These are phyloP conservation scores for Euleptes europaea DNA, from an alignment of 2,113 vertebrate genomes.

Conservation along the genomic window DNA sequence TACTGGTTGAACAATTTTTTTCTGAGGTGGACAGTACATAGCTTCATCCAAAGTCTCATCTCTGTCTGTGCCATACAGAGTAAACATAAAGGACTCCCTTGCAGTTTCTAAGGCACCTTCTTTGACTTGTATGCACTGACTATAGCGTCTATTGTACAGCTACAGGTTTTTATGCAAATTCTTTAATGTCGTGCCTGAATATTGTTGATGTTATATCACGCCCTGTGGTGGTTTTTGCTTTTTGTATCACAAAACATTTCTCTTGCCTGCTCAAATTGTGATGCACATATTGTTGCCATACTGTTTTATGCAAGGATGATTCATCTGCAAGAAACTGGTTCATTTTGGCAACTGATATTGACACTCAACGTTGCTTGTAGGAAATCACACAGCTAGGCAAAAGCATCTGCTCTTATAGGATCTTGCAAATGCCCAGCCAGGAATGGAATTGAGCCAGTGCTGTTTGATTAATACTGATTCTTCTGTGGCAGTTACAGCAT, in stretches of 20 bases:
- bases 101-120: not conserved
- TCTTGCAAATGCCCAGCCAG: too few species aligned
- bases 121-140: not conserved
- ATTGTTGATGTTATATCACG: not conserved
- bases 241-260: not conserved
- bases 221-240: not conserved
- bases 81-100: not conserved
- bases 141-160: not conserved
- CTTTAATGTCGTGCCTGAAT: not conserved
- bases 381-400: too few species aligned
- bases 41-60: not conserved
- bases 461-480: not conserved
- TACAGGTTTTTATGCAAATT: not conserved
- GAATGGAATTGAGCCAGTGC: too few species aligned
- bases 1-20: not conserved
- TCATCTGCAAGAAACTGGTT: too few species aligned
- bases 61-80: not conserved
- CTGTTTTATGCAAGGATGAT: not conserved
- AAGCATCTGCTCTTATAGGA: too few species aligned
- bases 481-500: too few species aligned
- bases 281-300: not conserved
- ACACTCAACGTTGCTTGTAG: too few species aligned
- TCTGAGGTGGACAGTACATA: not conserved
- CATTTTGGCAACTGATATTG: too few species aligned
- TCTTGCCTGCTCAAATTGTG: not conserved